Conservation (phyloP, 2,888 invertebrate species). For the Aphidoletes aphidimyza region DNA sequence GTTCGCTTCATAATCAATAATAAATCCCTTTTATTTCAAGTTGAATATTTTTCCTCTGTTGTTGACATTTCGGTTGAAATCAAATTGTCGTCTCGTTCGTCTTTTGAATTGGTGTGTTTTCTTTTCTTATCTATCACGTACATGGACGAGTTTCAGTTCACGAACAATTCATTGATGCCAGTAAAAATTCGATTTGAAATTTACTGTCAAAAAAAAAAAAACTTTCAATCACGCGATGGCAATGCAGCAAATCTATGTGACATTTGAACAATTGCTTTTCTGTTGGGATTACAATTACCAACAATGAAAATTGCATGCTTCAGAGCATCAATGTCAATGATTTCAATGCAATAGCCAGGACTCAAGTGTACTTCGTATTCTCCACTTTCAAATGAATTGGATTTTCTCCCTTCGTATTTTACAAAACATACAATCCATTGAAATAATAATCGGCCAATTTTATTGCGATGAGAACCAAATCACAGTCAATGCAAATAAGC, state of each 20-base stretch:
- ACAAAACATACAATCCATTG: background rate
- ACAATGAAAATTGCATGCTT: constrained; percentile 15
- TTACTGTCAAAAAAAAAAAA: background rate
- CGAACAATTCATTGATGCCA: background rate
- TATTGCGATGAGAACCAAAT: background rate
- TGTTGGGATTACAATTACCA: background rate
- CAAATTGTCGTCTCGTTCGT: background rate
- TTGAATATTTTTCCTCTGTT: background rate
- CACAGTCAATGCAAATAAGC: background rate
- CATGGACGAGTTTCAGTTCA: constrained; percentile 15
- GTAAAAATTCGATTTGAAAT: constrained; percentile 36
- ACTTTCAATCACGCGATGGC: background rate
- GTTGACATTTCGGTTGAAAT: constrained; percentile 13
- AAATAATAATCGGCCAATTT: background rate
- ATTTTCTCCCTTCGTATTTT: background rate
- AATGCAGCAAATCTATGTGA: background rate
- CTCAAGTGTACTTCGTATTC: background rate
- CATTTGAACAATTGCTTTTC: constrained; percentile 31
- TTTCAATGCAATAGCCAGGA: background rate
- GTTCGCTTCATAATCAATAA: constrained; percentile 26
- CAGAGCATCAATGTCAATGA: constrained; percentile 19
- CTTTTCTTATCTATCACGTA: constrained; percentile 33
- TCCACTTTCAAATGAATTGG: background rate
- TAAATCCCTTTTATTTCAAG: constrained; percentile 31
- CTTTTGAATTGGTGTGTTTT: background rate